A percentile compares a stretch with the other conserved stretches of the same genome.
Evolutionary conservation across 1,140 invertebrate genomes (phyloP).

Genomic region (Brachionus plicatilis): DNA sequence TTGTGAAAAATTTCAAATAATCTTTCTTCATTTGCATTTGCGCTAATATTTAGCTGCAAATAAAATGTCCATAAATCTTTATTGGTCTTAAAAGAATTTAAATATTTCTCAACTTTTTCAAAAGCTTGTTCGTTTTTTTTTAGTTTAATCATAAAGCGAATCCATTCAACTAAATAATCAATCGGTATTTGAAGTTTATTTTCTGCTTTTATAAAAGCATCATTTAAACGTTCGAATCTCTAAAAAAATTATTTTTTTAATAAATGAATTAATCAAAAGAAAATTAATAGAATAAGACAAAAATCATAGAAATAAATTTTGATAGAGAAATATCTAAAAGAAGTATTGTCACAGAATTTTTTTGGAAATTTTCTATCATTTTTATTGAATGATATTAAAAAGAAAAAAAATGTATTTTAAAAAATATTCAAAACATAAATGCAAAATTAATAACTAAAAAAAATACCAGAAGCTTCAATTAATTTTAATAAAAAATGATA

Average conservation of each 20-base stretch:
- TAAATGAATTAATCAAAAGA: neutral
- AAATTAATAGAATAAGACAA: neutral
- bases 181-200: neutral
- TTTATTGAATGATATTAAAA: too few species aligned
- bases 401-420: too few species aligned
- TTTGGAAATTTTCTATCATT: too few species aligned
- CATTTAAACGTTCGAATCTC: slow-evolving; percentile 34
- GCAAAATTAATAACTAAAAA: too few species aligned
- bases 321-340: neutral
- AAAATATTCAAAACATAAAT: too few species aligned
- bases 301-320: neutral
- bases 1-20: neutral
- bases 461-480: too few species aligned
- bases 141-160: slow-evolving; percentile 6
- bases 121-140: neutral
- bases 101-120: neutral
- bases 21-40: neutral
- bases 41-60: neutral
- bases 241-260: neutral
- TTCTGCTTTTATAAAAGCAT: neutral
- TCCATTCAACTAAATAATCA: slow-evolving; percentile 22
- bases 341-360: too few species aligned
- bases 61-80: slow-evolving; percentile 33
- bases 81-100: neutral
- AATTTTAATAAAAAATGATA: too few species aligned